These are phyloP conservation scores for Phorcus lineatus DNA, from an alignment of 2,888 invertebrate species.

Conservation along the genomic window DNA sequence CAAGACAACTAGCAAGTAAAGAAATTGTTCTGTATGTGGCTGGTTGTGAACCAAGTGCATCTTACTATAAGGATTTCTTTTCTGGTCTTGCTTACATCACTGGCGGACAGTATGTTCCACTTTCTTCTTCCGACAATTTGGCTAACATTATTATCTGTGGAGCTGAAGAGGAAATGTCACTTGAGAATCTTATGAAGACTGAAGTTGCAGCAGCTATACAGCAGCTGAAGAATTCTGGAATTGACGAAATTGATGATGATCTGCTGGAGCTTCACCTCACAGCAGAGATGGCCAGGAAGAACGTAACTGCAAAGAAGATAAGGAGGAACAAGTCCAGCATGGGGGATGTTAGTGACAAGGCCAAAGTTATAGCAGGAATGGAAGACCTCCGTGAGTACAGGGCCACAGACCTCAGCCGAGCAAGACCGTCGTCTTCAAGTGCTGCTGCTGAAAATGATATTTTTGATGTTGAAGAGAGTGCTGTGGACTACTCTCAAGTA, in stretches of 20 bases:
- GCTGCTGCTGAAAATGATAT: neutral
- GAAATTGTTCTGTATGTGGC: slow-evolving; percentile 67
- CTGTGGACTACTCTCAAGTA: neutral
- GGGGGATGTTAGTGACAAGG: slow-evolving; percentile 34
- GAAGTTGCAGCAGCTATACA: slow-evolving; percentile 56
- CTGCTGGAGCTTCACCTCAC: slow-evolving; percentile 44
- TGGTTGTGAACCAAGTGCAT: slow-evolving; percentile 67
- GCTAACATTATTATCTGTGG: slow-evolving; percentile 68
- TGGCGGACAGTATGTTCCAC: slow-evolving; percentile 71
- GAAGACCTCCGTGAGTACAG: neutral
- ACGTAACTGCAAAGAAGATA: slow-evolving; percentile 46
- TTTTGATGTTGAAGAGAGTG: neutral
- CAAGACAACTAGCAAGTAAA: slow-evolving; percentile 62
- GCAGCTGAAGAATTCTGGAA: slow-evolving; percentile 44
- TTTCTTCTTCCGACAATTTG: slow-evolving; percentile 59
- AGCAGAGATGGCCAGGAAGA: slow-evolving; percentile 41
- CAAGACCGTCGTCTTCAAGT: neutral
- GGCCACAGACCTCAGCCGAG: neutral
- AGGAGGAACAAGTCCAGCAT: slow-evolving; percentile 43
- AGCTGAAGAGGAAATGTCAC: slow-evolving; percentile 69
- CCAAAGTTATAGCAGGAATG: slow-evolving; percentile 40
- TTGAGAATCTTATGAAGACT: slow-evolving; percentile 64
- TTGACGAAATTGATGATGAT: slow-evolving; percentile 44
- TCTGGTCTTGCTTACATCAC: slow-evolving; percentile 66
- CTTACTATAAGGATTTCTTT: slow-evolving; percentile 67